phyloP scores from a whole-genome alignment of 2,113 vertebrate species.

The Trochalopteron elliotii region DNA sequence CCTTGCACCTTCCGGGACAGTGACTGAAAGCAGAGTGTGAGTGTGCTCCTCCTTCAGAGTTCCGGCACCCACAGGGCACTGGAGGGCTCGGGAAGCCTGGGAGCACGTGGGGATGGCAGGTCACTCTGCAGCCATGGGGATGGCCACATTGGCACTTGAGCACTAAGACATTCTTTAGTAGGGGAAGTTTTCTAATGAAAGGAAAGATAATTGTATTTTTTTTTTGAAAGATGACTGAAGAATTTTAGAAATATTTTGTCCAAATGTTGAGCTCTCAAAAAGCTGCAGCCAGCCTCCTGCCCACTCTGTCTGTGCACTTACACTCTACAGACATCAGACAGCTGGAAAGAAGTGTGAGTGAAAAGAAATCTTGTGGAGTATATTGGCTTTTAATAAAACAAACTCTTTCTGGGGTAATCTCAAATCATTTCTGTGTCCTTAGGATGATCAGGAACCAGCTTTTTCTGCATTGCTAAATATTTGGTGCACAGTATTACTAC shows the following conservation, averaged over 20 bases:
- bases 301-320: neutral
- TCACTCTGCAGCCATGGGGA: neutral
- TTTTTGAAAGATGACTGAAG: neutral
- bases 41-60: neutral
- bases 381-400: neutral
- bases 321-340: neutral
- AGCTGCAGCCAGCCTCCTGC: neutral
- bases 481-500: neutral
- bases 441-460: neutral
- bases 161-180: neutral
- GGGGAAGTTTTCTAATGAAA: neutral
- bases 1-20: neutral
- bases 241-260: neutral
- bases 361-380: neutral
- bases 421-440: neutral
- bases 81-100: fast-evolving
- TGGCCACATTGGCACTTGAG: fast-evolving
- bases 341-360: neutral
- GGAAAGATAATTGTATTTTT: neutral
- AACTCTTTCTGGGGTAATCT: neutral
- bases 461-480: neutral
- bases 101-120: neutral
- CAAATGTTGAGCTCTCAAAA: neutral
- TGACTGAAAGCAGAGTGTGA: neutral
- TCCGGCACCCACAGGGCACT: neutral